Conservation (phyloP, 2,797 vertebrate genomes). For the Lepidocolaptes lacrymiger region DNA sequence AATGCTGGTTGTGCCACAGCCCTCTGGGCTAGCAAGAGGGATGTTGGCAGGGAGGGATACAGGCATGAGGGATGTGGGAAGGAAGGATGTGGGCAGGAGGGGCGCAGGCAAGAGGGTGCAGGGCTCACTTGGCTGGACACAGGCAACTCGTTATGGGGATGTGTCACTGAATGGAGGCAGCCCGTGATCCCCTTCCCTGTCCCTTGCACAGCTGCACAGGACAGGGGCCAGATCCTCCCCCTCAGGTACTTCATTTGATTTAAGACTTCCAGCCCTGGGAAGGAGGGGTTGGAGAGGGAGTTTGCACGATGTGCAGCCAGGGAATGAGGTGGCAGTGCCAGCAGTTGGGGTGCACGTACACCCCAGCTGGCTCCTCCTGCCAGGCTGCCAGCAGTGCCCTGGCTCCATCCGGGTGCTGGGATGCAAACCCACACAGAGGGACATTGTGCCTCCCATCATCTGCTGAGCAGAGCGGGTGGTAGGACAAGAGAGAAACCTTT, state of each 20-base stretch:
- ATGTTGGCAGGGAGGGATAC: neutral
- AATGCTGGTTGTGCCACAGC: accelerated
- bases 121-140: neutral
- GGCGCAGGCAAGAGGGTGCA: neutral
- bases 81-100: neutral
- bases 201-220: neutral
- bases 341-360: accelerated
- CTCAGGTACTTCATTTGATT: neutral
- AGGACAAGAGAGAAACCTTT: neutral
- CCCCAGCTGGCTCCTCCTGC: neutral
- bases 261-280: neutral
- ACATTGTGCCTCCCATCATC: neutral
- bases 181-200: neutral
- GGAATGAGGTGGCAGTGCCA: neutral
- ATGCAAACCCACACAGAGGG: neutral
- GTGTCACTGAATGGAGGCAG: neutral
- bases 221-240: neutral
- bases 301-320: neutral
- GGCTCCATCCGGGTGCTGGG: accelerated
- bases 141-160: neutral
- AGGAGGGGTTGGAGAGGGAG: neutral
- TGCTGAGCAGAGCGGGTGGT: neutral
- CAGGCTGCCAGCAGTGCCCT: neutral
- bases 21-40: neutral
- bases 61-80: accelerated